Conservation (phyloP, 2,113 vertebrate genomes). For the Muntiacus reevesi region DNA sequence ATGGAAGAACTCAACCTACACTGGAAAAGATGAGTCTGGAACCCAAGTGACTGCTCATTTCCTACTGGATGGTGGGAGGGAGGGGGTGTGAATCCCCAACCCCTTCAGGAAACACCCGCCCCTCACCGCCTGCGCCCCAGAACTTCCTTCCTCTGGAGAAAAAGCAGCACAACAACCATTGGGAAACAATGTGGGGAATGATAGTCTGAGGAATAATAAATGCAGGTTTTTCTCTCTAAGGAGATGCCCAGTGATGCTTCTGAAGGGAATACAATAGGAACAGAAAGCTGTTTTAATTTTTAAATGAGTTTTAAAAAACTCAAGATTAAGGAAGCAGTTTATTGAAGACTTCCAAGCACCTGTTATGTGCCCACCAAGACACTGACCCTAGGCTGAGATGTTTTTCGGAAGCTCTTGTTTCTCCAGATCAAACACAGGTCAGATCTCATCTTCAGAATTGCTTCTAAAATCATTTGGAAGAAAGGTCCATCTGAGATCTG, state of each 20-base stretch:
- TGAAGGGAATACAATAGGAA: not conserved
- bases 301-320: not conserved
- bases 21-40: conserved; percentile 7
- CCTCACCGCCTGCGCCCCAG: accelerated
- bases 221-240: not conserved
- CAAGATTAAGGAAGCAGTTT: not conserved
- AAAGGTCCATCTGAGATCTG: not conserved
- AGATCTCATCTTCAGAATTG: not conserved
- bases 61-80: not conserved
- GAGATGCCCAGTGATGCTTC: not conserved
- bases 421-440: not conserved
- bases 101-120: not conserved
- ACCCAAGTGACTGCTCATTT: not conserved
- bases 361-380: not conserved
- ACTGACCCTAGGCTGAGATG: not conserved
- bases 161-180: not conserved
- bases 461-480: not conserved
- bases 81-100: not conserved
- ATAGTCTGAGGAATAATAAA: not conserved
- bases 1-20: conserved; percentile 17
- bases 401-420: not conserved
- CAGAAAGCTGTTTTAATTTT: not conserved
- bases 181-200: not conserved
- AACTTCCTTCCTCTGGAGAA: not conserved
- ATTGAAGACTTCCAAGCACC: not conserved